Evolutionary conservation across 2,888 invertebrate species (phyloP).

Genomic region (Norana najaformis): DNA sequence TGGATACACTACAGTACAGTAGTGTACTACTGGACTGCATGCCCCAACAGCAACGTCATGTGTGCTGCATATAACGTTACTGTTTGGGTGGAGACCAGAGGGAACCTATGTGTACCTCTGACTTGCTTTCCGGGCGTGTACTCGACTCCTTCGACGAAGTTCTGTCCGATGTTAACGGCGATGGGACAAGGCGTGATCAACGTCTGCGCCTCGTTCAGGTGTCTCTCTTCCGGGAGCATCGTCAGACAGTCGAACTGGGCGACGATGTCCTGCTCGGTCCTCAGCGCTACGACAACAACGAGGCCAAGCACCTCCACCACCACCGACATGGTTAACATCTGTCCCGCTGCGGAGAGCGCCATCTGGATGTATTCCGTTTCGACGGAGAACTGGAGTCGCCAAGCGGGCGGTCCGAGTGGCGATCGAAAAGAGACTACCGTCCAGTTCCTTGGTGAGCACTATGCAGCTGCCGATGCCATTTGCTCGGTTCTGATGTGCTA

Average conservation of each 20-base stretch:
- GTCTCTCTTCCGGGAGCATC: neutral
- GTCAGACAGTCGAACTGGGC: slow-evolving; percentile 2
- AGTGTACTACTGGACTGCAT: neutral
- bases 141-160: neutral
- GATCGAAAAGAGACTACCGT: neutral
- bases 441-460: neutral
- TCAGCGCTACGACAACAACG: neutral
- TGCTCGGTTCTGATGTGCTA: neutral
- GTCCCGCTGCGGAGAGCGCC: neutral
- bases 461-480: neutral
- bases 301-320: neutral
- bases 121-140: neutral
- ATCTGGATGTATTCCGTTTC: neutral
- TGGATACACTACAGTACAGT: neutral
- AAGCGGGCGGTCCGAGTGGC: neutral
- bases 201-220: neutral
- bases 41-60: too few relatives aligned
- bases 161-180: slow-evolving; percentile 1
- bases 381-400: neutral
- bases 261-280: neutral
- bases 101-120: neutral
- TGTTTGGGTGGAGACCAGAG: too few relatives aligned
- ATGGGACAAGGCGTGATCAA: neutral
- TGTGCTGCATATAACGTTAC: too few relatives aligned
- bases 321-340: neutral